These are phyloP conservation scores for Morpho helenor DNA, from an alignment of 2,888 invertebrate species.

Conservation along the genomic window DNA sequence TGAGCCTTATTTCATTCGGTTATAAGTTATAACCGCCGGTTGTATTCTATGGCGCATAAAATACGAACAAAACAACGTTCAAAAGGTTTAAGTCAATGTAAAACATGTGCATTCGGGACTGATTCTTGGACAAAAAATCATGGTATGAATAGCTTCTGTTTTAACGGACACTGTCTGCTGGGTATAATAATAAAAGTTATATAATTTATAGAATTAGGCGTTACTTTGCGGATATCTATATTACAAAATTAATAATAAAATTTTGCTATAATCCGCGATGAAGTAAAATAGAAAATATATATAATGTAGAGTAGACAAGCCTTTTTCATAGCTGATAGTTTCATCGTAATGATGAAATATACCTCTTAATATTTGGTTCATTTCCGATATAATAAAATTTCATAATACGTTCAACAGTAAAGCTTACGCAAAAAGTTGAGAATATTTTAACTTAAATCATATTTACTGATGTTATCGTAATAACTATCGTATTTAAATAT, in stretches of 20 bases:
- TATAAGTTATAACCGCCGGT: slow-evolving; percentile 13
- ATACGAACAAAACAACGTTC: slow-evolving; percentile 19
- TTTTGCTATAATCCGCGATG: no score
- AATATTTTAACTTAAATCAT: neutral
- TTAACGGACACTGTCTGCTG: neutral
- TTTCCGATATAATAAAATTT: no score
- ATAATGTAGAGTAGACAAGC: no score
- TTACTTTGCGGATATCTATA: no score
- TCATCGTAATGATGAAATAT: no score
- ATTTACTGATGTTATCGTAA: slow-evolving; percentile 4
- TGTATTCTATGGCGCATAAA: slow-evolving; percentile 11
- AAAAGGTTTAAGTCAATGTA: slow-evolving; percentile 28
- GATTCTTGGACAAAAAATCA: neutral
- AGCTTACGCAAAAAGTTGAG: neutral
- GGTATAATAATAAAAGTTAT: slow-evolving; percentile 3
- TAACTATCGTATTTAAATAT: slow-evolving; percentile 10
- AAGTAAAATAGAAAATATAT: no score
- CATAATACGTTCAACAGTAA: no score
- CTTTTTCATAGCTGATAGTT: no score
- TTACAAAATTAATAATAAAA: no score
- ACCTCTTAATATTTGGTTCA: no score
- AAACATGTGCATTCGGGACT: slow-evolving; percentile 29
- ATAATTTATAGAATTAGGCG: no score
- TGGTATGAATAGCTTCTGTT: slow-evolving; percentile 1
- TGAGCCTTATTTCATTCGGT: slow-evolving; percentile 14